phyloP scores from a whole-genome alignment of 2,797 vertebrate genomes.

The Helarctos malayanus region DNA sequence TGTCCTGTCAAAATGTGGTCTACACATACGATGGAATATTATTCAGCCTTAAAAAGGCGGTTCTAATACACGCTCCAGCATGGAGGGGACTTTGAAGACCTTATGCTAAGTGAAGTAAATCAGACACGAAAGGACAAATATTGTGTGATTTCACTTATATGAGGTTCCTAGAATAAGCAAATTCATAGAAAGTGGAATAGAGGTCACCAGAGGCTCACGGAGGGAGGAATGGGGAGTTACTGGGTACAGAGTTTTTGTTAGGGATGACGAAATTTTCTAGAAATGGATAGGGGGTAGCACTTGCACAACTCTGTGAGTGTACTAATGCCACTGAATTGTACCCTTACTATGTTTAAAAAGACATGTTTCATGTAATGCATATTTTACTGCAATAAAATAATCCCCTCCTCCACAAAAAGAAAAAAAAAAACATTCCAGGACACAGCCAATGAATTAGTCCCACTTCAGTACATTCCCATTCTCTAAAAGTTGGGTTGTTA shows the following conservation, averaged over 20 bases:
- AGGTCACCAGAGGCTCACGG: rapidly evolving
- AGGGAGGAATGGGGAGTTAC: too few relatives aligned
- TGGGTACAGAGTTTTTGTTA: background rate
- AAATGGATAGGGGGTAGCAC: background rate
- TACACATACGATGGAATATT: background rate
- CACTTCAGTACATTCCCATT: background rate
- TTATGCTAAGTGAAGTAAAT: background rate
- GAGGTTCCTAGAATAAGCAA: background rate
- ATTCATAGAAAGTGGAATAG: background rate
- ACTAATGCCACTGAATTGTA: background rate
- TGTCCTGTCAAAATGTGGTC: background rate
- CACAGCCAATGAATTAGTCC: background rate
- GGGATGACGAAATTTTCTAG: background rate
- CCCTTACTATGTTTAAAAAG: background rate
- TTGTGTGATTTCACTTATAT: background rate
- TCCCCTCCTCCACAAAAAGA: background rate
- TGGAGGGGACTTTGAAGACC: background rate
- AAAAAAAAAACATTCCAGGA: background rate
- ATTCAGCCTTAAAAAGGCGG: background rate
- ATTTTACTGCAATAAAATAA: background rate
- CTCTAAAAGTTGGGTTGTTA: slow-evolving; percentile 6
- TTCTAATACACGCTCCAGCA: too few relatives aligned
- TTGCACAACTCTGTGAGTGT: background rate
- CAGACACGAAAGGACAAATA: background rate
- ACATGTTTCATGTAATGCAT: background rate